Conservation (phyloP, 2,888 invertebrate genomes). For the Acrocera orbiculus region DNA sequence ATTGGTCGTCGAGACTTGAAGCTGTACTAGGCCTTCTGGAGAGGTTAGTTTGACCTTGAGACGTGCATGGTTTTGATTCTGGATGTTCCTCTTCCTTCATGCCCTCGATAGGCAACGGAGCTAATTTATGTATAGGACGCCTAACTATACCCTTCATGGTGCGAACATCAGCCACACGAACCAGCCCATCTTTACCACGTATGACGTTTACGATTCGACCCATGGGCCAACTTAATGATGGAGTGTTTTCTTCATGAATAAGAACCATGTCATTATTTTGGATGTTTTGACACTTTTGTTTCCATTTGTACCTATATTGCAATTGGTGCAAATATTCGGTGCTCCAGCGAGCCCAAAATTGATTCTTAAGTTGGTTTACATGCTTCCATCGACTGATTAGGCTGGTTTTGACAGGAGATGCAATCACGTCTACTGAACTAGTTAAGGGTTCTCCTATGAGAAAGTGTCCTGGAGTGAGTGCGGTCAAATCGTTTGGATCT, state of each 20-base stretch:
- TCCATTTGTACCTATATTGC: neutral
- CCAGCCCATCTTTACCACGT: conserved; percentile 14
- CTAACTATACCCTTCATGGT: neutral
- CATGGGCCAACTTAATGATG: conserved; percentile 14
- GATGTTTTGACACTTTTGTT: neutral
- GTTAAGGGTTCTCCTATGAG: conserved; percentile 10
- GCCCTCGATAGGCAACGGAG: neutral
- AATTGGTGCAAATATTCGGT: neutral
- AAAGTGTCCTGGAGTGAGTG: conserved; percentile 12
- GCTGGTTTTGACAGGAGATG: neutral
- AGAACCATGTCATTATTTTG: conserved; percentile 14
- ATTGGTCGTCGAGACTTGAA: neutral
- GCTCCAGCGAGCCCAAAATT: neutral
- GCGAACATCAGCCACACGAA: conserved; percentile 7
- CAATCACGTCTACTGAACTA: neutral
- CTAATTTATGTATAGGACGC: conserved; percentile 1
- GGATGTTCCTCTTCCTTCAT: neutral
- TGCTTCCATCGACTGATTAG: neutral
- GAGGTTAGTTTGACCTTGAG: too few relatives aligned
- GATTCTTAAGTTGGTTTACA: neutral
- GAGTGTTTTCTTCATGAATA: conserved; percentile 13
- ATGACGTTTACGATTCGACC: conserved; percentile 13
- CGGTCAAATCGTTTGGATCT: conserved; percentile 13
- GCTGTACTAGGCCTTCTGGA: too few relatives aligned
- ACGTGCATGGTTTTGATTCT: too few relatives aligned